Base-by-base conservation (phyloP, 2,888 invertebrate genomes). In the Perdita meconis region DNA sequence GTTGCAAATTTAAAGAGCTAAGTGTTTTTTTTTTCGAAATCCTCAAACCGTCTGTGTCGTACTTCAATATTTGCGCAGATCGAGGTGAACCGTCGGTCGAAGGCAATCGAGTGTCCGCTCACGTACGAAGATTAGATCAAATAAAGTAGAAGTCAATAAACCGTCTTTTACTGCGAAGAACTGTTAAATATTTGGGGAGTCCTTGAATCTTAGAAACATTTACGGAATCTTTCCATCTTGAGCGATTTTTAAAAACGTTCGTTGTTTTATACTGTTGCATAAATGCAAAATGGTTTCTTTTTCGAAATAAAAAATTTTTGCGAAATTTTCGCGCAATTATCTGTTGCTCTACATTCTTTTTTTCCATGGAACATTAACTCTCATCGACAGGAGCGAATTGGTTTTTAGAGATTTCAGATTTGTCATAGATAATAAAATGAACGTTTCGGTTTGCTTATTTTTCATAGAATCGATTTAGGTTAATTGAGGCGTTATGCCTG, bases 1-100 rank as follows among this genome's bases (percentile, higher is more conserved):
- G 19, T 12, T 19, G 5, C 30, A 6, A 30, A 30, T 30, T 30
- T 30, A 30, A 24, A 36, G 1, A n/a, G 13, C 1, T 5, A 57
- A 30, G 30, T 13, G n/a, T 4, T 57, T 22, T 38, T 47, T 4
- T 57, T 22, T 38, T 47, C 57, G 56, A 50, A 16, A 40, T 38
- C 5, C n/a, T 26, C 38, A 16, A n/a, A 24, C n/a, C 57, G 36
- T 26, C 30, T 26, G 3, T 51, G 40, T 22, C 36, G 44, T 51
- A 40, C 50, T 68, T 65, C 60, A 77, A 84, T 84, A 80, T 86
- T 86, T 80, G 68, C 73, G 34, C n/a, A 26, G 65, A 64, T 67
- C 65, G 47, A 64, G 56, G 75, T 50, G 64, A 78, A 71, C 61
- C 68, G 68, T 66, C 69, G 71, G 42, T 22, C 55, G 50, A 67